These are phyloP conservation scores for Dryobota labecula DNA, from an alignment of 2,888 invertebrate species.

Conservation along the genomic window DNA sequence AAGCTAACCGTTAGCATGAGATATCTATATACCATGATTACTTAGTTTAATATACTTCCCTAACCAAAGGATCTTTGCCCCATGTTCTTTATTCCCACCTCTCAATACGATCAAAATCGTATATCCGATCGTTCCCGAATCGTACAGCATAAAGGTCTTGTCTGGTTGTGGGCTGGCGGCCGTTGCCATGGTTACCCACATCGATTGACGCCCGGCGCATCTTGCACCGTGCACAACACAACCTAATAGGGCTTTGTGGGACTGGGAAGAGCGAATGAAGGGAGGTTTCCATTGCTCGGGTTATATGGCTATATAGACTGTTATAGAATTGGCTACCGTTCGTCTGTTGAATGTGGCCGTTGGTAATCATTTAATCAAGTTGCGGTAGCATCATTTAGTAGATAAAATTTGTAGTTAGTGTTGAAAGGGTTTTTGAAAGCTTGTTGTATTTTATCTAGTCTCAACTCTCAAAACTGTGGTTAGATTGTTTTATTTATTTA, in stretches of 20 bases:
- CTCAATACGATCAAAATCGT: background rate
- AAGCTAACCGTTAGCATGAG: background rate
- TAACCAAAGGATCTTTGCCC: background rate
- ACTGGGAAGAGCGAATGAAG: constrained; percentile 44
- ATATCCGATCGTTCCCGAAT: constrained; percentile 29
- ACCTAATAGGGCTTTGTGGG: constrained; percentile 77
- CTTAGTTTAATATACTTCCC: background rate
- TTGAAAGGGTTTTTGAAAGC: background rate
- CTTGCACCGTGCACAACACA: constrained; percentile 84
- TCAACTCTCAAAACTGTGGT: too few species aligned
- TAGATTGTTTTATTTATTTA: too few species aligned
- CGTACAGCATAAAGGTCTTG: constrained; percentile 61
- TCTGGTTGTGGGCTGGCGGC: constrained; percentile 68
- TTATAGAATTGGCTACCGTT: constrained; percentile 9
- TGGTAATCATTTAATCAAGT: constrained; percentile 7
- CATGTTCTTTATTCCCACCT: background rate
- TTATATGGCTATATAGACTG: constrained; percentile 5
- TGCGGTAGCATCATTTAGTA: constrained; percentile 6
- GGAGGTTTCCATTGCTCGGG: constrained; percentile 20
- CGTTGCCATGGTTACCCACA: constrained; percentile 84
- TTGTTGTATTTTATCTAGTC: background rate
- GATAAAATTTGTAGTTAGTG: constrained; percentile 1
- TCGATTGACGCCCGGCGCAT: constrained; percentile 86
- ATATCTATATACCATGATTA: background rate
- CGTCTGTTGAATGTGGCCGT: constrained; percentile 33